Evolutionary conservation across 2,888 invertebrate genomes (phyloP), one percentile per base, ranked within the genome.

Genomic region (Archips xylosteana): DNA sequence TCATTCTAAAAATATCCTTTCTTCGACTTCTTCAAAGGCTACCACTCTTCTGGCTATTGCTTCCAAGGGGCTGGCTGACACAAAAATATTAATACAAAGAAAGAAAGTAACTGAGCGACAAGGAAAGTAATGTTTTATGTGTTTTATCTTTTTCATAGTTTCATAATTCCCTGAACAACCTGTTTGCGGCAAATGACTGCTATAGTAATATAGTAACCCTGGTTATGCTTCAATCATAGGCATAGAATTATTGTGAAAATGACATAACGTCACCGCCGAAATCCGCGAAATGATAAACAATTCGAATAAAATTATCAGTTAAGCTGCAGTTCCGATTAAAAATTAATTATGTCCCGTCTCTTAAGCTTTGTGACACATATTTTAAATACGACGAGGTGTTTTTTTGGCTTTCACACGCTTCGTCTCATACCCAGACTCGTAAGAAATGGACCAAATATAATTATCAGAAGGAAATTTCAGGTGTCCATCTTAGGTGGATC

Each of bases 401-500:
- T 57, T 3, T 12, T 3, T 12, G 57, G 32, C 32, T 5, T 57
- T 32, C n/a, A 32, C 9, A 54, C 15, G 9, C 54, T 23, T 12
- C 8, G 10, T 54, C 3, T 8, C 23, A 23, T 9, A 57, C 23
- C 23, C 0, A 39, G 13, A 39, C 10, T 60, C 39, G 1, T 36
- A 13, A 60, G n/a, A 64, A 47, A 12, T 59, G 45, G 45, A 36
- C 34, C 12, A 51, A 45, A 51, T 34, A 9, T 45, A 9, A 42
- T 32, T 6, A 12, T 15, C 1, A 15, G 23, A 57, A 62, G 54
- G 62, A 45, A 67, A 6, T 72, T 62, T 54, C 66, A 72, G 57
- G 72, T 72, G 5, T 61, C 67, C n/a, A 62, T 72, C 45, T 36
- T 72, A 8, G 71, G 64, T 34, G 65, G 72, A 47, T 13, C 54